Base-by-base conservation (phyloP, 2,797 vertebrate genomes). In the Loris lydekkerianus region DNA sequence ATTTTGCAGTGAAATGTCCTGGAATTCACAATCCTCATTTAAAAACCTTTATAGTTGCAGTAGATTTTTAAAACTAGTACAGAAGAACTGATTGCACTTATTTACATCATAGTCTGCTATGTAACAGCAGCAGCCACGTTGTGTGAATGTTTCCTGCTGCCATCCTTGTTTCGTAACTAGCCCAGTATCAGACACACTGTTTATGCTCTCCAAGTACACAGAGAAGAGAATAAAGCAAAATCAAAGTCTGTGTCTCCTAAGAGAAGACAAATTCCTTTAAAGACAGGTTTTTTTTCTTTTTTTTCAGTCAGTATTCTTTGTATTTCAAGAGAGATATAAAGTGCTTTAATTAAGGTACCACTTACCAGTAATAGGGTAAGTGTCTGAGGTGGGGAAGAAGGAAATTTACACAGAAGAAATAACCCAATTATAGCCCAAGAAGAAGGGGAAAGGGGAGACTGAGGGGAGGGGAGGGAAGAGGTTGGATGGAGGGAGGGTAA, bases 121-220 rank as follows among this genome's bases (percentile, higher is more conserved):
- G 98, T 98, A 98, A 99, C 98, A 99, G 99, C 98, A 99, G 99
- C 99, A 99, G 98, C 98, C 98, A 97, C 97, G 98, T 97, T 97
- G 97, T 98, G 97, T 97, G 98, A 98, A 97, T 96, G 97, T 97
- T 98, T 98, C 97, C 98, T 98, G 67, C 34, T 34, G 98, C 95
- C 93, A 97, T 89, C 97, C 97, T 97, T 97, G 73, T 95, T 95
- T 97, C 1, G 0, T 87, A 86, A 83, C 93, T 97, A 90, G 96
- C 97, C 96, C 96, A 92, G 27, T 67, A 77, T 94, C 94, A 96
- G 97, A 98, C 98, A 97, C 94, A 98, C 96, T 97, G 97, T 96
- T 97, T 88, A 72, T 96, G 96, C 76, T 98, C 89, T 97, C 96
- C 78, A 95, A 98, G 97, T 97, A 98, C 97, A 97, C 56, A 93